Conservation (phyloP, 1,140 invertebrate species). For the Andrena cerasifolii region DNA sequence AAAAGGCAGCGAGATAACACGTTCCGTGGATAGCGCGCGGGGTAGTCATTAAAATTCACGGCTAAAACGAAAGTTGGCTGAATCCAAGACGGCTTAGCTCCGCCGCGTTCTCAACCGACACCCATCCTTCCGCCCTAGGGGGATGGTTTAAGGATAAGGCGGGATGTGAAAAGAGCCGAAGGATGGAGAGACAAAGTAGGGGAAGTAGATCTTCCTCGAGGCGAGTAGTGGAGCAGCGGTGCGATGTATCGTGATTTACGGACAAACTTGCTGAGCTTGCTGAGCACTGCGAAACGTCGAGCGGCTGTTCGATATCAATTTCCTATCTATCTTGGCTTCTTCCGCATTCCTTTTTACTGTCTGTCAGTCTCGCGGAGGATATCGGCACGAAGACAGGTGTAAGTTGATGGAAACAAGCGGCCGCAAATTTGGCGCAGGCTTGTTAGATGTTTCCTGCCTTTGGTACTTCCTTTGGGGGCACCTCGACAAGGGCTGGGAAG, state of each 20-base stretch:
- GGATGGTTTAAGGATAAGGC: slow-evolving; percentile 41
- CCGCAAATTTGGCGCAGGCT: background rate
- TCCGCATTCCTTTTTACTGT: slow-evolving; percentile 26
- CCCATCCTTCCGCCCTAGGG: slow-evolving; percentile 6
- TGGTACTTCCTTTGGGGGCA: background rate
- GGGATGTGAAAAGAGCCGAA: slow-evolving; percentile 51
- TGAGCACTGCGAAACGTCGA: slow-evolving; percentile 69
- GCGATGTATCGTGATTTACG: slow-evolving; percentile 73
- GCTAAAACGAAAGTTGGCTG: slow-evolving; percentile 66
- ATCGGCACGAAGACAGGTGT: background rate
- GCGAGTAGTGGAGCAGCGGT: slow-evolving; percentile 30
- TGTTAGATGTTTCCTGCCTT: background rate
- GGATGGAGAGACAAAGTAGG: slow-evolving; percentile 6
- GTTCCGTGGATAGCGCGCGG: slow-evolving; percentile 38
- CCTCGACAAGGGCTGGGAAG: background rate
- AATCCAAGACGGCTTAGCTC: slow-evolving; percentile 50
- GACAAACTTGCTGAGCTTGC: slow-evolving; percentile 77
- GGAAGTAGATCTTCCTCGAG: slow-evolving; percentile 39
- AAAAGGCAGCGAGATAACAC: slow-evolving; percentile 46
- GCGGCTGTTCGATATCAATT: slow-evolving; percentile 68
- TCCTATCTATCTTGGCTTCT: slow-evolving; percentile 52
- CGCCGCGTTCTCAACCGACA: slow-evolving; percentile 24
- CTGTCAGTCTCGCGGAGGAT: slow-evolving; percentile 47
- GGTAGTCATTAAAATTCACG: slow-evolving; percentile 64
- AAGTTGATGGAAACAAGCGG: background rate